These are phyloP conservation scores for Notechis scutatus DNA, from an alignment of 2,113 vertebrate species.

Conservation along the genomic window DNA sequence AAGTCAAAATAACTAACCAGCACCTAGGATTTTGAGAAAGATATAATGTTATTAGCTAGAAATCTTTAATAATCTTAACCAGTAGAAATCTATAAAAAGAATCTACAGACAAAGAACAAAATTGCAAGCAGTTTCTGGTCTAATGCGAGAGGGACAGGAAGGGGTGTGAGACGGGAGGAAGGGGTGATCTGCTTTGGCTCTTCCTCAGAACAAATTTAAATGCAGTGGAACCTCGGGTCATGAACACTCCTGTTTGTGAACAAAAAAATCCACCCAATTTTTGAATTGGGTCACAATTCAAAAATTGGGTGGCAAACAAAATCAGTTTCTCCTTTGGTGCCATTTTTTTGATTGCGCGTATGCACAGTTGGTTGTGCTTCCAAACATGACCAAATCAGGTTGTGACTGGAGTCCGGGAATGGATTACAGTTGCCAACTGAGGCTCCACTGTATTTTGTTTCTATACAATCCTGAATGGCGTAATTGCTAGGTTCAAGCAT, in stretches of 20 bases:
- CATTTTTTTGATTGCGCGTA: too few relatives aligned
- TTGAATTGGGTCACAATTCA: too few relatives aligned
- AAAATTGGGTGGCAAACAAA: too few relatives aligned
- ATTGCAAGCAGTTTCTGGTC: slow-evolving; percentile 56
- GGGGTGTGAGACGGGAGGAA: not conserved
- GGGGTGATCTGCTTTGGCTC: slow-evolving; percentile 2
- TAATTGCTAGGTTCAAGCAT: not conserved
- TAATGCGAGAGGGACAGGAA: slow-evolving; percentile 27
- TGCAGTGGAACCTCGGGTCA: not conserved
- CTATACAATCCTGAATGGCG: not conserved
- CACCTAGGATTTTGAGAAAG: not conserved
- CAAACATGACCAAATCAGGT: too few relatives aligned
- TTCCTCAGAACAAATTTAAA: not conserved
- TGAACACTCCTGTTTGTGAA: too few relatives aligned
- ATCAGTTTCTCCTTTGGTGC: too few relatives aligned
- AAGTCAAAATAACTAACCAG: too few relatives aligned
- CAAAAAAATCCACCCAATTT: too few relatives aligned
- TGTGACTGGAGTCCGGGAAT: too few relatives aligned
- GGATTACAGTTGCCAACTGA: too few relatives aligned
- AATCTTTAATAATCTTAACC: not conserved
- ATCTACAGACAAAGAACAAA: slow-evolving; percentile 49
- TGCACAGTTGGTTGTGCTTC: too few relatives aligned
- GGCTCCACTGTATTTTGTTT: not conserved
- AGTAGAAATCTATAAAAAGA: not conserved
- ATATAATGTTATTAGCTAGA: not conserved